Evolutionary conservation across 2,797 vertebrate genomes (phyloP), one percentile per base, ranked within the genome.

Genomic region (Sebastes oblongus): DNA sequence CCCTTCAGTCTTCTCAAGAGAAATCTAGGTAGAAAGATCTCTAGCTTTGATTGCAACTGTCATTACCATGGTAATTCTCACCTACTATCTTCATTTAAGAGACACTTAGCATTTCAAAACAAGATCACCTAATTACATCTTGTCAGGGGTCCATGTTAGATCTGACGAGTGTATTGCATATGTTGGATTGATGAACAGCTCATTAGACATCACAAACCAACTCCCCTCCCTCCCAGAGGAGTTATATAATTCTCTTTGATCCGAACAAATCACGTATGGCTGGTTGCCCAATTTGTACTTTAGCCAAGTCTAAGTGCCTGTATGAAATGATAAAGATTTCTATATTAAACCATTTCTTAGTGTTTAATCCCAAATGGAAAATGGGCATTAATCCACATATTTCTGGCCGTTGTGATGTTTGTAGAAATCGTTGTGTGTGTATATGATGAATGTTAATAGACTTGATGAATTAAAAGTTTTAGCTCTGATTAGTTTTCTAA

Each of bases 51-150:
- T 89, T 91, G 83, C 81, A 54, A 13, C 56, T 46, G 52, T 77
- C 83, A 54, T 75, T 66, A 78, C n/a, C 20, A 64, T 30, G 60
- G 69, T 83, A 66, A 71, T 74, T 81, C 56, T 78, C 39, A 59
- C 24, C 20, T 11, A 25, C 18, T 52, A 72, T 78, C 64, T 34
- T 81, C 80, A 62, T 87, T 72, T 80, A 73, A 79, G 68, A 81
- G 71, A 66, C 76, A 81, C 88, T 86, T 77, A 25, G 56, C 72
- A 66, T 84, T 84, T 88, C 30, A 78, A 83, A 83, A 83, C 71
- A 82, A 84, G 80, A 87, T 66, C 69, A 29, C 34, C 66, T 89
- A 88, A 90, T 92, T 84, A 58, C 67, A n/a, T 77, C 80, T 82
- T 84, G 68, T 86, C 83, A 66, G 75, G 55, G 61, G 62, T 79